Percentiles rank a stretch among this genome's conserved stretches.
phyloP scores from a whole-genome alignment of 2,888 invertebrate genomes.

The Dermolepida albohirtum region DNA sequence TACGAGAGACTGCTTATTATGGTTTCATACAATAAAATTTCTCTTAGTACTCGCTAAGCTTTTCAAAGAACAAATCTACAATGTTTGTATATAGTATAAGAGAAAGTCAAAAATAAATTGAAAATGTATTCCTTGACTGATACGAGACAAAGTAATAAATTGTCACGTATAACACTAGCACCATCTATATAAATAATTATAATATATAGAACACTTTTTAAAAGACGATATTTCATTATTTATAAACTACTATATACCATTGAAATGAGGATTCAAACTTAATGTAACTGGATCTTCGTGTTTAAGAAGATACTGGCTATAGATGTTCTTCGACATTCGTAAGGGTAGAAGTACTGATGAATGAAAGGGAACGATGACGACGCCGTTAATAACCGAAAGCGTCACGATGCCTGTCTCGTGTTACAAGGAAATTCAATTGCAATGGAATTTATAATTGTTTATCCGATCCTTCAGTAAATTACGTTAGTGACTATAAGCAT shows the following conservation, averaged over 20 bases:
- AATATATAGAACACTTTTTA: background rate
- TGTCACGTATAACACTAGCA: too few relatives aligned
- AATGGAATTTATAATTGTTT: slow-evolving; percentile 61
- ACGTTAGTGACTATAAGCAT: slow-evolving; percentile 56
- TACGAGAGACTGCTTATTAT: too few relatives aligned
- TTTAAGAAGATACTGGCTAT: slow-evolving; percentile 28
- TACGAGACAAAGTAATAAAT: too few relatives aligned
- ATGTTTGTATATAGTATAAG: too few relatives aligned
- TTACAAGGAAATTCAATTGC: slow-evolving; percentile 61
- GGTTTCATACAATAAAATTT: too few relatives aligned
- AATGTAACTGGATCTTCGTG: slow-evolving; percentile 19
- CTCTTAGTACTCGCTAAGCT: too few relatives aligned
- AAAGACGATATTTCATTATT: background rate
- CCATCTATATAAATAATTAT: too few relatives aligned
- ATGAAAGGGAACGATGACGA: slow-evolving; percentile 39
- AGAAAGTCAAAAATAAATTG: too few relatives aligned
- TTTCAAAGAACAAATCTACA: too few relatives aligned
- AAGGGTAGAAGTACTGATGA: slow-evolving; percentile 36
- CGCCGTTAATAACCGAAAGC: slow-evolving; percentile 41
- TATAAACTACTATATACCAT: background rate
- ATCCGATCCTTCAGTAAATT: slow-evolving; percentile 58
- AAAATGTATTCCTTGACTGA: too few relatives aligned
- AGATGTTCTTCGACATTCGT: slow-evolving; percentile 17
- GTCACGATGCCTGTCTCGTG: slow-evolving; percentile 52
- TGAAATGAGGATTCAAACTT: slow-evolving; percentile 1